Conservation (phyloP, 2,888 invertebrate genomes). For the Dryadula phaetusa region DNA sequence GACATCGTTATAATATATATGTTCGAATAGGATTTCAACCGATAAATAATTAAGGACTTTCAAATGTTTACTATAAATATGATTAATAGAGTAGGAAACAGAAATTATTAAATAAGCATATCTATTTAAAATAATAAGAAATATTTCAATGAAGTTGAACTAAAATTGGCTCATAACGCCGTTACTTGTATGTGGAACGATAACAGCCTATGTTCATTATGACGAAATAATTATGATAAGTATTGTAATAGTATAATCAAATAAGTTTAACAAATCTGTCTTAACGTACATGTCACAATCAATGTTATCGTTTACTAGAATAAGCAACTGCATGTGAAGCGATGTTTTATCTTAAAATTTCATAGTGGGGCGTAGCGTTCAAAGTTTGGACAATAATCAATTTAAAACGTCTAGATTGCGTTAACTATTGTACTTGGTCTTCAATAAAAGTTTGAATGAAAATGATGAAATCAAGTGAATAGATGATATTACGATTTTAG, state of each 20-base stretch:
- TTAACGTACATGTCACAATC: not conserved
- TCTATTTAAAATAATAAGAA: not conserved
- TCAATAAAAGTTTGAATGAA: not conserved
- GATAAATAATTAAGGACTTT: too few relatives aligned
- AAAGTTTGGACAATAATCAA: not conserved
- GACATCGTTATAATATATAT: too few relatives aligned
- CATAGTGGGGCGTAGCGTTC: not conserved
- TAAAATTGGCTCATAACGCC: not conserved
- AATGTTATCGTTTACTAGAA: not conserved
- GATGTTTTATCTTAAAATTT: not conserved
- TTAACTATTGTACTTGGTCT: not conserved
- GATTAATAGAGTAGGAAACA: not conserved
- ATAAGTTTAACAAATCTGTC: not conserved
- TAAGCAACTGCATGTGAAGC: not conserved
- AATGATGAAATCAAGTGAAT: not conserved
- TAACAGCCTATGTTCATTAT: not conserved
- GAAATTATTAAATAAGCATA: not conserved
- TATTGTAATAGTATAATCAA: not conserved
- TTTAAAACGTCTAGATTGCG: conserved; percentile 3
- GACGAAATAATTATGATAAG: not conserved
- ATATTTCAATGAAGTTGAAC: not conserved
- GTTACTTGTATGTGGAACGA: not conserved
- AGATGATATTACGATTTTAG: too few relatives aligned
- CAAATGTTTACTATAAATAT: not conserved
- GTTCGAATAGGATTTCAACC: too few relatives aligned